phyloP scores from a whole-genome alignment of 2,888 invertebrate species.

The Sinentomon sp. region DNA sequence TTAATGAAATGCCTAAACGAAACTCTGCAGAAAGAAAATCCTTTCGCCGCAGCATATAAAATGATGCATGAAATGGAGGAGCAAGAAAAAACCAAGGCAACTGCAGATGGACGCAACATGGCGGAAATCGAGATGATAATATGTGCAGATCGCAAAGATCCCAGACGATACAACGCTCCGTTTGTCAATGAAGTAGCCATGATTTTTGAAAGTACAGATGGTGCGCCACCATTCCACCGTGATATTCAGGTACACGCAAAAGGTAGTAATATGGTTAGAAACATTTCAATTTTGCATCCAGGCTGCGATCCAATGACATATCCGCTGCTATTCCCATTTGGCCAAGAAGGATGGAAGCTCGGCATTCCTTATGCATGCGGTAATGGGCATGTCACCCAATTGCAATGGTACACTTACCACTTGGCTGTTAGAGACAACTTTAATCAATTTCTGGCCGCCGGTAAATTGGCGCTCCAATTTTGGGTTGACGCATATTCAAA shows the following conservation, averaged over 20 bases:
- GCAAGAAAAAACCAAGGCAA: slow-evolving; percentile 7
- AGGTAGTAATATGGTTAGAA: too few relatives aligned
- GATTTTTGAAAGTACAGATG: slow-evolving; percentile 11
- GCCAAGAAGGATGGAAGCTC: slow-evolving; percentile 14
- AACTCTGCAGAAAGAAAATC: slow-evolving; percentile 8
- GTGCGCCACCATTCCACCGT: slow-evolving; percentile 7
- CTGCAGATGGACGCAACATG: slow-evolving; percentile 1
- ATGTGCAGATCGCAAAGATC: slow-evolving; percentile 7
- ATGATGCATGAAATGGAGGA: slow-evolving; percentile 12
- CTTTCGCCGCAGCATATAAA: slow-evolving; percentile 12
- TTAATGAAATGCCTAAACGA: slow-evolving; percentile 7
- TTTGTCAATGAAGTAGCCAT: slow-evolving; percentile 9
- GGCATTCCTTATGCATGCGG: neutral
- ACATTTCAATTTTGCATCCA: slow-evolving; percentile 11
- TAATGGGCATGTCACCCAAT: slow-evolving; percentile 3
- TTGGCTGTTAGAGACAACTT: slow-evolving; percentile 14
- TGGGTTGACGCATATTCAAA: slow-evolving; percentile 17
- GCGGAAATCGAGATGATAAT: slow-evolving; percentile 5
- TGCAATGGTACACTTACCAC: slow-evolving; percentile 12
- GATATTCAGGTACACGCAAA: slow-evolving; percentile 5
- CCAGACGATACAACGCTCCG: slow-evolving; percentile 10
- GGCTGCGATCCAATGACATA: slow-evolving; percentile 15
- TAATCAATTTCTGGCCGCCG: slow-evolving; percentile 15
- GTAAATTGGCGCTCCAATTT: slow-evolving; percentile 17
- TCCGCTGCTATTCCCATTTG: slow-evolving; percentile 14